Evolutionary conservation across 64 coral and sea anemone species (phyloP), one percentile per base, ranked within the genome.

Genomic region (Cladopsammia gracilis): DNA sequence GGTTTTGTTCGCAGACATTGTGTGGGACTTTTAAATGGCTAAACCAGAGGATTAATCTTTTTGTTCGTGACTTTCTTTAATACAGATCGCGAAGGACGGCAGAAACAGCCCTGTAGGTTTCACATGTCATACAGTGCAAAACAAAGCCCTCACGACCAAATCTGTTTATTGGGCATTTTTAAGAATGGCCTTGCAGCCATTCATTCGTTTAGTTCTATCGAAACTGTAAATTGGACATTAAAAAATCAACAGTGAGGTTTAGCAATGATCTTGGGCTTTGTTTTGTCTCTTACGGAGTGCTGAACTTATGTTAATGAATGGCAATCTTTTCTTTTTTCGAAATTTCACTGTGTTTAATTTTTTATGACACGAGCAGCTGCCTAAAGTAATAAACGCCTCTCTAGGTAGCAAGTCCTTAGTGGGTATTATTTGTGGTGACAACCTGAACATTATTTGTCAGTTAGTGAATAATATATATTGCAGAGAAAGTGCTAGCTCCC

Each of bases 71-170:
- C 46, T 84, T 84, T 48, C 45, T 84, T 46, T 84, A 84, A 22
- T 5, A 67, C 80, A 84, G 80, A 62, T 84, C 60, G 61, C 19
- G 19, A 58, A 34, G 14, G 60, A 51, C 61, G 42, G 43, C 44
- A 84, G 80, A 84, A 67, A 66, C 80, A 64, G 20, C 80, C 80
- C 80, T 84, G 80, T 84, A 84, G 80, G 80, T 84, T 66, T 66
- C 19, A n/a, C 4, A 12, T 47, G 3, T 45, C 80, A 50, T 67
- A 44, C 45, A 14, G 80, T 47, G 80, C 62, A 49, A 67, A 84
- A 84, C 80, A 84, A 84, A 84, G 80, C 60, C 58, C 43, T 50
- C 67, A 42, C 80, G 19, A 84, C 61, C 6, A 64, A 49, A 84
- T 84, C 60, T 24, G 60, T 47, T 50, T 48, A 18, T 65, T 62